Evolutionary conservation across 2,888 invertebrate species (phyloP).

Genomic region (Acanthosepion pharaonis): DNA sequence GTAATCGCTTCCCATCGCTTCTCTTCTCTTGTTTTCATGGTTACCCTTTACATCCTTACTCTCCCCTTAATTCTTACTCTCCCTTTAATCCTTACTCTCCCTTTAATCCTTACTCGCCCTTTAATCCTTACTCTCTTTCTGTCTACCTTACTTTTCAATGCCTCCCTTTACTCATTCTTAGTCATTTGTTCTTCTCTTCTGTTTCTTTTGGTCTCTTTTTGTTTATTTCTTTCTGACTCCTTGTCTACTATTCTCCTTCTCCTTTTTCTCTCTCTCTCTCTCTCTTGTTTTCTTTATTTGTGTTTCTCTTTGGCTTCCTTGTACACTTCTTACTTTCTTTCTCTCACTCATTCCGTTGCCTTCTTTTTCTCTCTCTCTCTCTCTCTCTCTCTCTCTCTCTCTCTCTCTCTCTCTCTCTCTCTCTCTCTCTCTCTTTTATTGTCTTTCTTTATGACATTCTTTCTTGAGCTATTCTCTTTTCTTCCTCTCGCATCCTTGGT

Average conservation of each 20-base stretch:
- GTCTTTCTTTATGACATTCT: not conserved
- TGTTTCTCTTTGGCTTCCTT: not conserved
- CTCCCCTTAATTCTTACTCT: not conserved
- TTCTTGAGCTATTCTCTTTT: not conserved
- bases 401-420: too few species aligned
- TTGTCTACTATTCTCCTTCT: not conserved
- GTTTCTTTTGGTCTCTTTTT: not conserved
- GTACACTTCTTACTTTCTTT: not conserved
- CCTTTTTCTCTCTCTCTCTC: not conserved
- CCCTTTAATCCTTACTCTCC: not conserved
- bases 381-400: not conserved
- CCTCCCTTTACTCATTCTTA: not conserved
- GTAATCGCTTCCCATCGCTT: not conserved
- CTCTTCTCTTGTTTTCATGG: too few species aligned
- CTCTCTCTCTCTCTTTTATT: not conserved
- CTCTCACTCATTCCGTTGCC: not conserved
- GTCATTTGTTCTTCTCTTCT: not conserved
- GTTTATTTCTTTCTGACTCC: not conserved
- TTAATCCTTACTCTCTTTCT: not conserved
- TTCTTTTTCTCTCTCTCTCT: not conserved
- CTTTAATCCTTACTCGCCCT: too few species aligned
- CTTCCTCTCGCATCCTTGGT: not conserved
- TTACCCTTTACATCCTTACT: not conserved
- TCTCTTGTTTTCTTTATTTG: not conserved
- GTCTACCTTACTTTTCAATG: not conserved